Base-by-base conservation (phyloP, 2,888 invertebrate genomes). In the Dicycla oo region DNA sequence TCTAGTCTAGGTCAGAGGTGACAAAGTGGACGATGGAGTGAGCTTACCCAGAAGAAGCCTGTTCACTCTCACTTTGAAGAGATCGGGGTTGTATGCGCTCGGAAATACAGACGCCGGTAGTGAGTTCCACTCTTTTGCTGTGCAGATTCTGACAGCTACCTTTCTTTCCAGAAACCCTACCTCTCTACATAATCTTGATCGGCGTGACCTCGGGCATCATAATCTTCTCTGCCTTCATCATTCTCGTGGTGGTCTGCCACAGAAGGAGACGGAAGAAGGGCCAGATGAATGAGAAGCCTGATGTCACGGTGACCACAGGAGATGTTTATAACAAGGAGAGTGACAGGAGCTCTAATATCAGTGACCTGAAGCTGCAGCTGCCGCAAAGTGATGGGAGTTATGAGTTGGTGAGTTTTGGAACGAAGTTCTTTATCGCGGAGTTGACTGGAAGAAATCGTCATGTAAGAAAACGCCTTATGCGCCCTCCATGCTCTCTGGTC, bases 291-390 rank as follows among this genome's bases (percentile, higher is more conserved):
- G 94, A 96, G 86, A 97, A 97, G 81, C 97, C 97, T 26, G 97
- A 97, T 54, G 96, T 96, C 1, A 96, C 96, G 1, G 94, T 94
- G 7, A 95, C 93, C 0, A 90, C 92, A 1, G 90, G 93, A 10
- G 95, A 96, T 73, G 90, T 93, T 88, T 97, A 97, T 82, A 95
- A 97, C 81, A 95, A 97, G 83, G 98, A 98, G 90, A 98, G 98
- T 74, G 99, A 99, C 91, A 97, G 98, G 78, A 98, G 98, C 88
- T 99, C 99, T 47, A 98, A 98, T 92, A 98, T 99, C 86, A 99
- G 99, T 83, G 99, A 99, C 93, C 95, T 99, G 90, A 99, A 99
- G 94, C 96, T 98, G 81, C 98, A 99, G 92, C 96, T 99, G 78
- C 97, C 98, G 53, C 98, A 98, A 23, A 97, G 97, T 70, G 98